Conservation (phyloP, 1,140 invertebrate genomes). For the Cydia strobilella region DNA sequence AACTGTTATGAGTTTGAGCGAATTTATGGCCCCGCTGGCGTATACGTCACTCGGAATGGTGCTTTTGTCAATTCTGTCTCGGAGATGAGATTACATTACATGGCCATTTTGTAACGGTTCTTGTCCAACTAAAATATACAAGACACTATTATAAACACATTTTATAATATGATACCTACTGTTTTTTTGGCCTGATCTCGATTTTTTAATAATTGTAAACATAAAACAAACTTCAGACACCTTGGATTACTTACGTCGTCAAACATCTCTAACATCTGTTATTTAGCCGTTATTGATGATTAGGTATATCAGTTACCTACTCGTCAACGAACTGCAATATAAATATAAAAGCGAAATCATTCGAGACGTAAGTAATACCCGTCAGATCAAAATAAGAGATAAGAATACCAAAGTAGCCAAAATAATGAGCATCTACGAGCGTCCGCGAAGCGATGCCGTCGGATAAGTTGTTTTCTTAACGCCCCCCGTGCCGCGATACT, state of each 20-base stretch:
- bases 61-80: conserved; percentile 33
- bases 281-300: no score
- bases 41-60: conserved; percentile 35
- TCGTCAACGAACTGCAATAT: neutral
- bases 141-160: neutral
- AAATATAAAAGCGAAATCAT: conserved; percentile 25
- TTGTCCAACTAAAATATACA: neutral
- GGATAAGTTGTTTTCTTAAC: conserved; percentile 76
- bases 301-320: neutral
- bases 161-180: neutral
- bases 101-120: conserved; percentile 9
- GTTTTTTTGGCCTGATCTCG: neutral
- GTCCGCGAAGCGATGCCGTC: conserved; percentile 55
- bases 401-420: conserved; percentile 62
- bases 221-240: conserved; percentile 5
- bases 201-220: neutral
- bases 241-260: neutral
- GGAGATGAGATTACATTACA: conserved; percentile 10
- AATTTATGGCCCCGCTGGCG: conserved; percentile 32
- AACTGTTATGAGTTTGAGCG: conserved; percentile 27
- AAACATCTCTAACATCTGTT: neutral
- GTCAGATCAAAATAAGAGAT: conserved; percentile 36
- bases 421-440: conserved; percentile 62
- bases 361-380: neutral
- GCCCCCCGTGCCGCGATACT: conserved; percentile 62